Evolutionary conservation across 1,140 invertebrate species (phyloP), one percentile per base, ranked within the genome.

Genomic region (Drosophila navojoa): DNA sequence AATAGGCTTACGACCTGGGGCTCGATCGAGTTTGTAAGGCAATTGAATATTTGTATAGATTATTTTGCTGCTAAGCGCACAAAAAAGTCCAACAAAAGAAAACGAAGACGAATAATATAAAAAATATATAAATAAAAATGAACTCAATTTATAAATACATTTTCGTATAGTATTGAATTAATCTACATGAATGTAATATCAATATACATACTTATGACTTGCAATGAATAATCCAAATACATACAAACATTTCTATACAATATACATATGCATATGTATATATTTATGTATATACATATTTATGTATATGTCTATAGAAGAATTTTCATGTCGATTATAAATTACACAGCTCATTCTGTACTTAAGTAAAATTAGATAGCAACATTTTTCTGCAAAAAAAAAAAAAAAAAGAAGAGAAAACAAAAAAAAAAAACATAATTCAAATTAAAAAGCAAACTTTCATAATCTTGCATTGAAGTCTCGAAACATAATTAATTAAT

Each of bases 241-340:
- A 68, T 49, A 19, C 9, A 72, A 22, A 22, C 19, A 22, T 22
- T 22, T 22, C 19, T 45, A 45, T 16, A 1, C 9, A 35, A 38
- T 38, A 27, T 22, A 60, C 15, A 47, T 49, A 64, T 47, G 55
- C 52, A 62, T 64, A 55, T 57, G 57, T 52, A 53, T 42, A 59
- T 61, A 70, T 38, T 52, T 50, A 60, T 59, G 59, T 68, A 55
- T 57, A 67, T 44, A 53, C 42, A 54, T 61, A 70, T 38, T 52
- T 50, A 72, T 76, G 68, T 52, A 59, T 52, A 59, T 60, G 49
- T 64, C 58, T 54, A 76, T 68, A 67, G 49, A 64, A 63, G 63
- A 81, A 78, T 76, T 87, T 79, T 73, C 81, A 86, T 81, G 82
- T 86, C 82, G 82, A 86, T 86, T 86, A 86, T 79, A 67, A 76